A percentile compares a stretch with the other conserved stretches of the same genome.
phyloP scores from a whole-genome alignment of 2,888 invertebrate species.

The Merodon equestris region DNA sequence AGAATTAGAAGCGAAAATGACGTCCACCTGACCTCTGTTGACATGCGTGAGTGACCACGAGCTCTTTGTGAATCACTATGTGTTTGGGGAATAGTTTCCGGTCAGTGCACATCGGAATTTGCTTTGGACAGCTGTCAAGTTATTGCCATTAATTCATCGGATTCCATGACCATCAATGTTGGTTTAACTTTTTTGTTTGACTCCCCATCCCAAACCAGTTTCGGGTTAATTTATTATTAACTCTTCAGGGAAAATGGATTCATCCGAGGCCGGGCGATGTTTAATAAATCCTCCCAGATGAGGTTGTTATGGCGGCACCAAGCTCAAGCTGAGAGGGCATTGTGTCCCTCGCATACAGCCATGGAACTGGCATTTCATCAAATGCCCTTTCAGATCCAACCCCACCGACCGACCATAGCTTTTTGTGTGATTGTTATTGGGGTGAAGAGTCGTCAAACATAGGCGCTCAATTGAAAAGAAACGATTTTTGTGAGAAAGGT shows the following conservation, averaged over 20 bases:
- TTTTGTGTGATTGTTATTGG: not conserved
- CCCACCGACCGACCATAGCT: too few species aligned
- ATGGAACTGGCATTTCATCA: too few species aligned
- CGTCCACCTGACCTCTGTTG: conserved; percentile 72
- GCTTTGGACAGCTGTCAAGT: conserved; percentile 42
- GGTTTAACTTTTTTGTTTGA: too few species aligned
- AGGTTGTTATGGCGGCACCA: not conserved
- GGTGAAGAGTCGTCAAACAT: conserved; percentile 50
- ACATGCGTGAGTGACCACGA: conserved; percentile 72
- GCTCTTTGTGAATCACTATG: conserved; percentile 23
- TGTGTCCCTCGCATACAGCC: too few species aligned
- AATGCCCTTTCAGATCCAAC: too few species aligned
- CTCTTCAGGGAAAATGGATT: not conserved
- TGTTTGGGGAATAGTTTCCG: conserved; percentile 48
- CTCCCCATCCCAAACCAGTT: too few species aligned
- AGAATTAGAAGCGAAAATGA: conserved; percentile 33
- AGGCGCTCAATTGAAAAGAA: conserved; percentile 45
- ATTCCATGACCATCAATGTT: too few species aligned
- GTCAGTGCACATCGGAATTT: conserved; percentile 35
- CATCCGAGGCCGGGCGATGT: not conserved
- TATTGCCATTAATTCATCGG: conserved; percentile 3
- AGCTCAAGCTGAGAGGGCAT: too few species aligned
- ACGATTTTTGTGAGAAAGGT: conserved; percentile 43
- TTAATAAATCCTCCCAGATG: conserved; percentile 15
- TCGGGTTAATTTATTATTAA: too few species aligned